Conservation (phyloP, 2,797 vertebrate genomes). For the Falco berigora region DNA sequence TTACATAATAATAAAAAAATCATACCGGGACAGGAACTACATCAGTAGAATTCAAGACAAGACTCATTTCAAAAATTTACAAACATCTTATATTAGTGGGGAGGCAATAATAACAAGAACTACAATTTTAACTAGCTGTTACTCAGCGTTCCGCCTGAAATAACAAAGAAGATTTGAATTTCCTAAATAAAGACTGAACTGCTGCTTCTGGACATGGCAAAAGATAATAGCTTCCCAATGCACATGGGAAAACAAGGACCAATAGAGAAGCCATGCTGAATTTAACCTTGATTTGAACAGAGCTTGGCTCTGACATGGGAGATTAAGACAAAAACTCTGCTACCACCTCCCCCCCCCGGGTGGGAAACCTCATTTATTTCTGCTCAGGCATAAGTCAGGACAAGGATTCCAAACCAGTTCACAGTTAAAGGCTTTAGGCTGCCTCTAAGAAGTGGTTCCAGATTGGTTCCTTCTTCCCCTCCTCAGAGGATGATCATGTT, state of each 20-base stretch:
- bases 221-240: neutral
- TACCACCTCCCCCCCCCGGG: neutral
- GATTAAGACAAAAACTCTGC: neutral
- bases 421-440: neutral
- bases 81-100: neutral
- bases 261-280: neutral
- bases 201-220: neutral
- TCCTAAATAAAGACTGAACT: neutral
- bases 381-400: neutral
- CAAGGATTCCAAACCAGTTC: neutral
- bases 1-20: neutral
- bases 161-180: neutral
- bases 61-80: neutral
- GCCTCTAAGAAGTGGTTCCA: constrained; percentile 19
- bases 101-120: neutral
- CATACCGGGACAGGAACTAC: neutral
- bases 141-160: neutral
- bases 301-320: neutral
- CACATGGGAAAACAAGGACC: neutral
- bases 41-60: neutral
- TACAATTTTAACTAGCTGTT: neutral
- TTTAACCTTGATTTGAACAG: constrained; percentile 15
- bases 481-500: constrained; percentile 13
- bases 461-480: neutral
- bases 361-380: constrained; percentile 9